A percentile compares a stretch with the other conserved stretches of the same genome.
These are phyloP conservation scores for Saccopteryx bilineata DNA, from an alignment of 2,113 vertebrate genomes.

Conservation along the genomic window DNA sequence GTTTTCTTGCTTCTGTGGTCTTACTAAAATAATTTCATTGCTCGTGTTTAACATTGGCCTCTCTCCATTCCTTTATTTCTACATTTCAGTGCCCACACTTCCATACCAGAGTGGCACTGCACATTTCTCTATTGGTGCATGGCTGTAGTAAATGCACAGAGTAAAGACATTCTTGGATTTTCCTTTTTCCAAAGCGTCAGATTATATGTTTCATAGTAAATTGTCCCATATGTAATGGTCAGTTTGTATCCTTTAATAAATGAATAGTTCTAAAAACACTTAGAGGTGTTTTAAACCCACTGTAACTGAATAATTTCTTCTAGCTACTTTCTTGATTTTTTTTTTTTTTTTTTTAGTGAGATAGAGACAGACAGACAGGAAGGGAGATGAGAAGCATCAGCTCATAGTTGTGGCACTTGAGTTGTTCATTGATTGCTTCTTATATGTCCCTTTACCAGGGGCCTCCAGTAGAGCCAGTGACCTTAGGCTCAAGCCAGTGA, in stretches of 20 bases:
- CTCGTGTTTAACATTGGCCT: neutral
- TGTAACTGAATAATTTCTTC: constrained; percentile 24
- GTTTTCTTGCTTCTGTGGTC: neutral
- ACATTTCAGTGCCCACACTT: neutral
- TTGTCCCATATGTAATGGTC: neutral
- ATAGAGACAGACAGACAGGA: no score
- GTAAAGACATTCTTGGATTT: constrained; percentile 12
- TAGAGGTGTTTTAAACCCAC: constrained; percentile 37
- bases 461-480: no score
- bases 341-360: no score
- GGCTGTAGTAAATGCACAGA: neutral
- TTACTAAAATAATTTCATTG: neutral
- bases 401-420: no score
- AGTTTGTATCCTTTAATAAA: constrained; percentile 34
- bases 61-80: neutral
- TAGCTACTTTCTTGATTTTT: neutral
- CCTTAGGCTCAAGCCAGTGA: no score
- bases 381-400: no score
- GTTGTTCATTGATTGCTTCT: no score
- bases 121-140: neutral
- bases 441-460: no score
- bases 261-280: neutral
- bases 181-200: constrained; percentile 42
- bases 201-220: constrained; percentile 2
- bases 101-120: neutral